Base-by-base conservation (phyloP, 2,113 vertebrate species). In the Etia nguti region DNA sequence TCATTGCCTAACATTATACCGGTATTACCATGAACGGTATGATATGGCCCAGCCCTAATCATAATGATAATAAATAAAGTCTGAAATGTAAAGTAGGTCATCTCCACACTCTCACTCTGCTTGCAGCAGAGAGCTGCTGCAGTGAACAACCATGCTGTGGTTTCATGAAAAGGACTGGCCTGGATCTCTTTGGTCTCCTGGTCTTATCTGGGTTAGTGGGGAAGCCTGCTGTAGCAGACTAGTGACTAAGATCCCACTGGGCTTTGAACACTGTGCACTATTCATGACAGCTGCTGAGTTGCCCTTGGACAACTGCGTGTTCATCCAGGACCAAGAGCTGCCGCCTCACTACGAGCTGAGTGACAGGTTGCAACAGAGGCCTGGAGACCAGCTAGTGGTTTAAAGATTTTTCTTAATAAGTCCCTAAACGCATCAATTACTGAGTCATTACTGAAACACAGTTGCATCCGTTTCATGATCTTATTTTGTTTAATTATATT, bases 201-300 rank as follows among this genome's bases (percentile, higher is more conserved):
- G 65, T 84, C 79, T 31, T 75, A 94, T 90, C 84, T 91, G 90
- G 91, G 93, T 93, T 85, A 93, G 84, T 91, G 86, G 90, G 86
- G 80, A 83, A 93, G 82, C 18, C 54, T 87, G 85, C 50, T 80
- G 62, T 6, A 16, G 83, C 24, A 70, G 56, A 85, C 86, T 83
- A 29, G 82, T 80, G 91, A 93, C 85, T 73, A 86, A 85, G 86
- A 88, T 83, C 86, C 84, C 82, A 43, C 55, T 43, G 85, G 89
- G 79, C 84, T 89, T 88, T 89, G 29, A 55, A 81, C 43, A 46
- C 85, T 62, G 75, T 83, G 77, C 50, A 57, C 80, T 55, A 48
- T 86, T 83, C 70, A 34, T 86, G 86, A 83, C 88, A 86, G 85
- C 77, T 65, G 84, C 56, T 13, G 59, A 56, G 87, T 38, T 81